These are phyloP conservation scores for Erebia epiphron DNA, from an alignment of 2,888 invertebrate species.

Conservation along the genomic window DNA sequence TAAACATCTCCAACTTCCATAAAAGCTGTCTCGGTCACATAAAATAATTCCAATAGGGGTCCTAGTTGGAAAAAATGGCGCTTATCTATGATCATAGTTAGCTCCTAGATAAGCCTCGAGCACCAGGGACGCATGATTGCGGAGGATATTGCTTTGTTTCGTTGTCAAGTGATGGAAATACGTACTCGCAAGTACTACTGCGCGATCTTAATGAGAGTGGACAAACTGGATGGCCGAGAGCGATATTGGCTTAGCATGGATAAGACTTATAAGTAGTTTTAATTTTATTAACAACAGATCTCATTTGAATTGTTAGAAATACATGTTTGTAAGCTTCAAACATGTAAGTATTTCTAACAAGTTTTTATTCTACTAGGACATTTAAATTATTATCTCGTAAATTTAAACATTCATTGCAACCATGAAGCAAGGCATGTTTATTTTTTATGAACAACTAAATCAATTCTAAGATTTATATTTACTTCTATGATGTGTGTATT, in stretches of 20 bases:
- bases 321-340: no score
- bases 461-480: no score
- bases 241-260: constrained; percentile 53
- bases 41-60: constrained; percentile 33
- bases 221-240: constrained; percentile 77
- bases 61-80: constrained; percentile 39
- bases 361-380: no score
- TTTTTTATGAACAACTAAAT: no score
- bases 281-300: no score
- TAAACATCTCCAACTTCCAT: constrained; percentile 49
- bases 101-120: constrained; percentile 66
- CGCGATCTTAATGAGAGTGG: constrained; percentile 80
- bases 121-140: constrained; percentile 67
- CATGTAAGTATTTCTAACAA: no score
- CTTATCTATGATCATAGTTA: constrained; percentile 78
- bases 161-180: constrained; percentile 68
- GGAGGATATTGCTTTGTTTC: constrained; percentile 59
- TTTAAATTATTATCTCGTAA: no score
- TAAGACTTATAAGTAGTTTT: constrained; percentile 26
- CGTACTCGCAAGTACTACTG: constrained; percentile 62
- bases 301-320: no score
- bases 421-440: no score
- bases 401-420: no score
- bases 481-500: no score
- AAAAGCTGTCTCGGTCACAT: constrained; percentile 42